Evolutionary conservation across 2,888 invertebrate genomes (phyloP).

Genomic region (Corythucha ciliata): DNA sequence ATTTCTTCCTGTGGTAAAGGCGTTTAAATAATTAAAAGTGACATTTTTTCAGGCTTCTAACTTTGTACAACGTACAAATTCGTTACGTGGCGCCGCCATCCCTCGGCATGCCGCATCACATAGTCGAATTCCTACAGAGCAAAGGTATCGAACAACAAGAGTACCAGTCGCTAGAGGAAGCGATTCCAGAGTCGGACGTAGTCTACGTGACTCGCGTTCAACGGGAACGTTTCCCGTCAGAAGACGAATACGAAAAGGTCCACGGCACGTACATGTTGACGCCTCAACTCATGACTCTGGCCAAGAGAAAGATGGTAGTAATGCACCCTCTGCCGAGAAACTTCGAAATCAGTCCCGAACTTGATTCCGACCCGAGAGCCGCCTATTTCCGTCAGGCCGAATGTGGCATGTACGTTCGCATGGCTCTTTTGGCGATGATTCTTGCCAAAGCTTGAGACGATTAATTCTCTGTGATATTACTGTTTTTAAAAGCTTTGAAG

Average conservation of each 20-base stretch:
- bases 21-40: not conserved
- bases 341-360: constrained; percentile 87
- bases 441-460: constrained; percentile 51
- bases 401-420: constrained; percentile 95
- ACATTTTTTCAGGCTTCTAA: constrained; percentile 56
- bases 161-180: constrained; percentile 66
- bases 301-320: constrained; percentile 88
- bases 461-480: too few relatives aligned
- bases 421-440: constrained; percentile 91
- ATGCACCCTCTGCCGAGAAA: constrained; percentile 95
- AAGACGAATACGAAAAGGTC: constrained; percentile 79
- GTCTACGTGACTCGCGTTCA: constrained; percentile 98
- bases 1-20: not conserved
- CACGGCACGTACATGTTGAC: constrained; percentile 85
- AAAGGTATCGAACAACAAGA: constrained; percentile 71
- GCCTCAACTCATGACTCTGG: constrained; percentile 89
- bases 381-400: constrained; percentile 98
- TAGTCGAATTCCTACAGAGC: constrained; percentile 65
- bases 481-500: too few relatives aligned
- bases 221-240: constrained; percentile 74
- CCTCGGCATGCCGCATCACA: constrained; percentile 83
- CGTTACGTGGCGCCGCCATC: constrained; percentile 82
- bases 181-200: constrained; percentile 88
- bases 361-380: constrained; percentile 92
- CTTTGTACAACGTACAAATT: constrained; percentile 85